These are phyloP conservation scores for Erpobdella octoculata DNA, from an alignment of 2,888 invertebrate species.

Conservation along the genomic window DNA sequence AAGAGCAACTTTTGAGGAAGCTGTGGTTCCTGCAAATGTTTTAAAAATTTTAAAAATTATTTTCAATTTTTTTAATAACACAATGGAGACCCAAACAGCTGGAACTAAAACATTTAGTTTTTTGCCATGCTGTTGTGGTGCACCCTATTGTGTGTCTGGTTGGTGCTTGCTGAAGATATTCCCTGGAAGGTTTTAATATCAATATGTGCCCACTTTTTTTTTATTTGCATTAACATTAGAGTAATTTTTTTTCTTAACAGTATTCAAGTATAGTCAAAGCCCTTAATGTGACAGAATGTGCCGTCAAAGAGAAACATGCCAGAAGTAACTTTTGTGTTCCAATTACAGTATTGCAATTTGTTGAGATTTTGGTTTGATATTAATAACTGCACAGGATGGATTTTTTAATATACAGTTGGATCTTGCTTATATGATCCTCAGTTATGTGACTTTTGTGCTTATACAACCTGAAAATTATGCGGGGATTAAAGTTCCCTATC, in stretches of 20 bases:
- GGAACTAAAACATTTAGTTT: no score
- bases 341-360: not conserved
- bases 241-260: constrained; percentile 56
- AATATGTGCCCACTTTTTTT: not conserved
- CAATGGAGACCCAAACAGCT: no score
- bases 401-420: not conserved
- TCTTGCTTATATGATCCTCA: not conserved
- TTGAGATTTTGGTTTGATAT: no score
- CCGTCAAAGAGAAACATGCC: constrained; percentile 97
- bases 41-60: no score
- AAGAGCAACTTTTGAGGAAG: no score
- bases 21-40: no score
- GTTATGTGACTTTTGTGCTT: not conserved
- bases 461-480: no score
- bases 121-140: no score
- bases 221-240: not conserved
- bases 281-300: constrained; percentile 79
- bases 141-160: no score
- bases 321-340: constrained; percentile 56
- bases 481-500: no score
- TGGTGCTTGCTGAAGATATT: not conserved
- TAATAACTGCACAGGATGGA: no score
- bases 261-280: constrained; percentile 83
- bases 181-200: not conserved
- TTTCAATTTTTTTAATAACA: no score